Percentiles rank a stretch among this genome's conserved stretches.
Evolutionary conservation across 2,113 vertebrate genomes (phyloP).

Genomic region (Colistium nudipinnis): DNA sequence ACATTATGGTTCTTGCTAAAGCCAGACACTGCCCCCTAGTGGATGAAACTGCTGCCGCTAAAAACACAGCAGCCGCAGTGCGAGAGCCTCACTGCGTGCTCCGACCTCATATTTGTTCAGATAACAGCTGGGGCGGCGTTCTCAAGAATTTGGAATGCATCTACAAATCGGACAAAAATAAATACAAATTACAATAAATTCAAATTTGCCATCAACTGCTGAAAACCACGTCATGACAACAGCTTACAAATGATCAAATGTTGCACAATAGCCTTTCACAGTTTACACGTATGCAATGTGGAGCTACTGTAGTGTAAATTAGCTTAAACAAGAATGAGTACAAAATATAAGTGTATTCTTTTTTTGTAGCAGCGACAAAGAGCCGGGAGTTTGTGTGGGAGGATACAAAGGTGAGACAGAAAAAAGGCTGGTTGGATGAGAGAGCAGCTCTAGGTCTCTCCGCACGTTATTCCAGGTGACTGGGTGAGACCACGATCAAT

Average conservation of each 20-base stretch:
- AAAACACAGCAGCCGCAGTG: background rate
- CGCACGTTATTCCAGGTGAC: conserved; percentile 44
- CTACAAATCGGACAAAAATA: conserved; percentile 12
- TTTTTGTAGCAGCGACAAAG: background rate
- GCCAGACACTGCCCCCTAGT: conserved; percentile 45
- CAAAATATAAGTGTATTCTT: background rate
- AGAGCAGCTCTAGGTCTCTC: conserved; percentile 10
- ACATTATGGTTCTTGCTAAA: background rate
- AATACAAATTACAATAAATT: background rate
- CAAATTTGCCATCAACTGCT: background rate
- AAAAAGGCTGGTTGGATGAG: background rate
- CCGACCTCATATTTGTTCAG: conserved; percentile 65
- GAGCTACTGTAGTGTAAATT: background rate
- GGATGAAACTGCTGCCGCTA: conserved; percentile 16
- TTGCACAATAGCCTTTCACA: background rate
- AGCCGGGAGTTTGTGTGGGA: background rate
- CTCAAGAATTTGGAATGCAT: conserved; percentile 27
- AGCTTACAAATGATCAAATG: background rate
- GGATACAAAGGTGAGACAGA: background rate
- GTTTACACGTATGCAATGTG: no score
- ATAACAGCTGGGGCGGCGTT: conserved; percentile 14
- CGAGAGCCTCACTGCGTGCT: conserved; percentile 4
- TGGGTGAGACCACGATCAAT: conserved; percentile 10
- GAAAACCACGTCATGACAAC: background rate
- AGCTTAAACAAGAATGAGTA: background rate